Conservation (phyloP, 1,140 invertebrate species). For the Argopecten irradians region DNA sequence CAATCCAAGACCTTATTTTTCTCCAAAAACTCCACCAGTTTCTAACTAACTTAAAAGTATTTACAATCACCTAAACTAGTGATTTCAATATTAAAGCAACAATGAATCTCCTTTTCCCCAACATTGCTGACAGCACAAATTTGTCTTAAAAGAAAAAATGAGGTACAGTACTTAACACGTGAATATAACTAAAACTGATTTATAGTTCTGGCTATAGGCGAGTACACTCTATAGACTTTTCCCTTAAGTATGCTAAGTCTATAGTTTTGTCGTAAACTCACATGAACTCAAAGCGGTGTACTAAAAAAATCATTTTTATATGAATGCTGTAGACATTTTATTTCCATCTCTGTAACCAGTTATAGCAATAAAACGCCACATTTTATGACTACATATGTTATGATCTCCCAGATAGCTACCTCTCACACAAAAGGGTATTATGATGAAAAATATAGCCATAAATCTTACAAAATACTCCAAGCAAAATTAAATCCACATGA, state of each 20-base stretch:
- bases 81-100: too few species aligned
- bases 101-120: not conserved
- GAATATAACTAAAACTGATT: not conserved
- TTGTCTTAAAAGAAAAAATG: not conserved
- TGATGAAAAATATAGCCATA: slow-evolving; percentile 15
- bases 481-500: not conserved
- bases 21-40: too few species aligned
- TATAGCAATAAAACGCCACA: not conserved
- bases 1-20: too few species aligned
- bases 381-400: not conserved
- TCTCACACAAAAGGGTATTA: not conserved
- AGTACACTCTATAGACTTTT: not conserved
- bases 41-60: too few species aligned
- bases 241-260: not conserved
- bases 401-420: not conserved
- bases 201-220: not conserved
- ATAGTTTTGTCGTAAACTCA: slow-evolving; percentile 8
- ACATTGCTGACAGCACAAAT: not conserved
- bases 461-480: not conserved
- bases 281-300: not conserved
- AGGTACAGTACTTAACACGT: not conserved
- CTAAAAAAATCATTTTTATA: not conserved
- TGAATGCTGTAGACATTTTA: not conserved
- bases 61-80: too few species aligned
- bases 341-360: not conserved